A percentile compares a stretch with the other conserved stretches of the same genome.
phyloP scores from a whole-genome alignment of 2,113 vertebrate species.

The Dermatemys mawii region DNA sequence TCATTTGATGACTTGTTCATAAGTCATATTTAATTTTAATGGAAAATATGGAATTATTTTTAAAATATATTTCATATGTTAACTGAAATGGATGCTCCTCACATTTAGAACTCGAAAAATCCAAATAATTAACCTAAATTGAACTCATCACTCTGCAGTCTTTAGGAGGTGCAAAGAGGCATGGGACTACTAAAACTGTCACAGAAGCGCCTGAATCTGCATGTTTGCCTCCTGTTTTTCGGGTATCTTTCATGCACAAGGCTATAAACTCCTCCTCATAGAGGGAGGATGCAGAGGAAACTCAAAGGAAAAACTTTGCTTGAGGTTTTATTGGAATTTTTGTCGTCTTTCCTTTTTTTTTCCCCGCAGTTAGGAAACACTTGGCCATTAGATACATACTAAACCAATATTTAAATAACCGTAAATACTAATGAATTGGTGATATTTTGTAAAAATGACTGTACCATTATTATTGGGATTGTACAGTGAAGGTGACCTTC shows the following conservation, averaged over 20 bases:
- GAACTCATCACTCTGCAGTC: conserved; percentile 18
- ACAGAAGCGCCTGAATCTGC: neutral
- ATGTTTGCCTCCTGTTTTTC: neutral
- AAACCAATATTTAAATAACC: neutral
- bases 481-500: neutral
- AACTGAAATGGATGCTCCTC: neutral
- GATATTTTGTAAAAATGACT: neutral
- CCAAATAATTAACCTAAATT: conserved; percentile 30
- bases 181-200: neutral
- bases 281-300: neutral
- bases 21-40: neutral
- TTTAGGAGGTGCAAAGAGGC: neutral
- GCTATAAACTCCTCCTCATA: neutral
- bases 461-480: neutral
- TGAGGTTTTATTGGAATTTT: neutral
- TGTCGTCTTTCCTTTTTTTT: neutral
- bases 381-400: neutral
- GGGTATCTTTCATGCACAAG: neutral
- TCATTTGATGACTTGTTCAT: neutral
- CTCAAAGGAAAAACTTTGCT: neutral
- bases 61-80: neutral
- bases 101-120: conserved; percentile 20
- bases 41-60: neutral
- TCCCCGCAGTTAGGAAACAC: neutral
- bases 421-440: neutral